Conservation (phyloP, 2,113 vertebrate species). For the Sinocyclocheilus maitianheensis region DNA sequence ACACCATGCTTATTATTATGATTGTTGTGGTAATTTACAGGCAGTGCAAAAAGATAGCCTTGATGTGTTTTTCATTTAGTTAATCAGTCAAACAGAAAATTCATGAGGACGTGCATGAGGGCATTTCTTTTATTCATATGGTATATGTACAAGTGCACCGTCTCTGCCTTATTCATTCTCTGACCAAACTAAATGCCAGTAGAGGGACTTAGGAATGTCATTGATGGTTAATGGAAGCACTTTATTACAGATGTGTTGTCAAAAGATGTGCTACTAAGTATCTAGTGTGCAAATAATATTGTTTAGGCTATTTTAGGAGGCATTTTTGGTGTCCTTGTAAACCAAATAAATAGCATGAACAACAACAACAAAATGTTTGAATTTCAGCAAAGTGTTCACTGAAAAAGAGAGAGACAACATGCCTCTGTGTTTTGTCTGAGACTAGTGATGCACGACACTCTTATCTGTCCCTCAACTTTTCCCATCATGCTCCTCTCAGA, state of each 20-base stretch:
- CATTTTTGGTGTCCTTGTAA: neutral
- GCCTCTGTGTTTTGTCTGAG: neutral
- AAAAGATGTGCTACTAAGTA: neutral
- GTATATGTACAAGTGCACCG: neutral
- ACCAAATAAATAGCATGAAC: neutral
- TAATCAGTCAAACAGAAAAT: neutral
- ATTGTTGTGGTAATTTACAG: neutral
- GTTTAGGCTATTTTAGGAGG: neutral
- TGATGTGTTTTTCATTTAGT: neutral
- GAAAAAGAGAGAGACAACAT: neutral
- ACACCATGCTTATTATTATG: neutral
- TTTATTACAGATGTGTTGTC: neutral
- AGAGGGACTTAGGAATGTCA: neutral
- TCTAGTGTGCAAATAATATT: neutral
- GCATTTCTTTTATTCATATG: no score
- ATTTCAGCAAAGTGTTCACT: neutral
- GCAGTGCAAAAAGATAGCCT: neutral
- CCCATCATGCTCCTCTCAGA: slow-evolving; percentile 3
- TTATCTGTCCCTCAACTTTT: slow-evolving; percentile 5
- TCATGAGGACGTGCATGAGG: neutral
- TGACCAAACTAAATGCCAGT: neutral
- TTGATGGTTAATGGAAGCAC: neutral
- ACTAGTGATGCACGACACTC: neutral
- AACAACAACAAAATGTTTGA: neutral
- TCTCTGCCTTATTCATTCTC: neutral